Evolutionary conservation across 2,888 invertebrate genomes (phyloP).

Genomic region (Tetranychus truncatus): DNA sequence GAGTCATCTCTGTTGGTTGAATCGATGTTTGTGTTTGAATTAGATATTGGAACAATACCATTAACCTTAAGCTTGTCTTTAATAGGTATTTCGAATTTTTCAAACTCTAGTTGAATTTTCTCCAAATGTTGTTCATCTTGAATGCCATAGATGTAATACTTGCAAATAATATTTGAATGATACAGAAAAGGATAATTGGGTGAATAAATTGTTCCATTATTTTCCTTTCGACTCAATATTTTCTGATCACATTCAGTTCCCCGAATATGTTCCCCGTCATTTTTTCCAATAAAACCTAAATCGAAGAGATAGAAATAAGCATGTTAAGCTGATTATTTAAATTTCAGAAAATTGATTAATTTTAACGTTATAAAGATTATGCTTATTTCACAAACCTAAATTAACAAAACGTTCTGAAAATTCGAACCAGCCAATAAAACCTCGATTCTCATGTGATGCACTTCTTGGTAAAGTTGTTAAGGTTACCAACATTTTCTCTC

Average conservation of each 20-base stretch:
- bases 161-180: slow-evolving; percentile 86
- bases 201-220: slow-evolving; percentile 76
- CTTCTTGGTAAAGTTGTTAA: slow-evolving; percentile 76
- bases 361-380: neutral
- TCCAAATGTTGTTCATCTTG: slow-evolving; percentile 91
- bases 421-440: slow-evolving; percentile 94
- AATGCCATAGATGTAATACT: slow-evolving; percentile 94
- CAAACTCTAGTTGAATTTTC: slow-evolving; percentile 70
- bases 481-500: slow-evolving; percentile 69
- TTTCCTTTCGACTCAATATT: slow-evolving; percentile 79
- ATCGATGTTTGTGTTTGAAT: neutral
- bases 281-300: slow-evolving; percentile 70
- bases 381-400: slow-evolving; percentile 46
- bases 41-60: neutral
- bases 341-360: too few relatives aligned
- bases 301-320: slow-evolving; percentile 28
- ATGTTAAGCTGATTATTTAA: slow-evolving; percentile 20
- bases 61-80: slow-evolving; percentile 2
- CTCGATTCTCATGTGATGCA: slow-evolving; percentile 87
- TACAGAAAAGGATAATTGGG: slow-evolving; percentile 90
- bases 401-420: slow-evolving; percentile 96
- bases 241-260: slow-evolving; percentile 92
- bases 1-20: neutral
- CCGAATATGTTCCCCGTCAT: slow-evolving; percentile 80
- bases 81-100: slow-evolving; percentile 64